These are phyloP conservation scores for Lucinisca nassula DNA, from an alignment of 2,888 invertebrate genomes.

Conservation along the genomic window DNA sequence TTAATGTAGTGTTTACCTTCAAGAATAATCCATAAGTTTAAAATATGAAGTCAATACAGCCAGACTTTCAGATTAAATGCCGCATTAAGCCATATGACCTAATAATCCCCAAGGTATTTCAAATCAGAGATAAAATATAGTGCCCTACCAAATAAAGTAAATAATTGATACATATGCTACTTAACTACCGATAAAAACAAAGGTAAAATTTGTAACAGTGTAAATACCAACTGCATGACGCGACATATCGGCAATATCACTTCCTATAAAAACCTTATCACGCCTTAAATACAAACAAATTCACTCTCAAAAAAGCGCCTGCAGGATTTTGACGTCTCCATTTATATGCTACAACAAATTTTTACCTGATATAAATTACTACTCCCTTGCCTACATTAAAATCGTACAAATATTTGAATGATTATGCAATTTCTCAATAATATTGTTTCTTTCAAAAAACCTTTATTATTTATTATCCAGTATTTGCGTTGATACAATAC, in stretches of 20 bases:
- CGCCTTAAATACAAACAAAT: conserved; percentile 5
- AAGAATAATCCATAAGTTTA: too few relatives aligned
- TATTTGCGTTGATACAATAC: neutral
- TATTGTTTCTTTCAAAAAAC: neutral
- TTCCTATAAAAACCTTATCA: neutral
- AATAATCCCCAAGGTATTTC: neutral
- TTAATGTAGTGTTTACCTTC: too few relatives aligned
- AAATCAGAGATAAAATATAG: neutral
- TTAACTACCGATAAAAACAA: neutral
- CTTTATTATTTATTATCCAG: neutral
- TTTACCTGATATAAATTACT: too few relatives aligned
- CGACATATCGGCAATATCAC: neutral
- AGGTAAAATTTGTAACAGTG: neutral
- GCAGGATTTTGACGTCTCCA: conserved; percentile 5
- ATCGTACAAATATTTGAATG: neutral
- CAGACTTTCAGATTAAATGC: too few relatives aligned
- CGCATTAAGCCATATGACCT: neutral
- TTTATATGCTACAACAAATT: neutral
- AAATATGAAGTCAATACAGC: too few relatives aligned
- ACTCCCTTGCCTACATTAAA: neutral
- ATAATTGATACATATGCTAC: neutral
- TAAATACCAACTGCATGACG: conserved; percentile 15
- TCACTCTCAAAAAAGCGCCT: neutral
- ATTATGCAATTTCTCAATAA: neutral
- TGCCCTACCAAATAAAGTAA: neutral